Evolutionary conservation across 2,797 vertebrate genomes (phyloP), one percentile per base, ranked within the genome.

Genomic region (Tangara arthus): DNA sequence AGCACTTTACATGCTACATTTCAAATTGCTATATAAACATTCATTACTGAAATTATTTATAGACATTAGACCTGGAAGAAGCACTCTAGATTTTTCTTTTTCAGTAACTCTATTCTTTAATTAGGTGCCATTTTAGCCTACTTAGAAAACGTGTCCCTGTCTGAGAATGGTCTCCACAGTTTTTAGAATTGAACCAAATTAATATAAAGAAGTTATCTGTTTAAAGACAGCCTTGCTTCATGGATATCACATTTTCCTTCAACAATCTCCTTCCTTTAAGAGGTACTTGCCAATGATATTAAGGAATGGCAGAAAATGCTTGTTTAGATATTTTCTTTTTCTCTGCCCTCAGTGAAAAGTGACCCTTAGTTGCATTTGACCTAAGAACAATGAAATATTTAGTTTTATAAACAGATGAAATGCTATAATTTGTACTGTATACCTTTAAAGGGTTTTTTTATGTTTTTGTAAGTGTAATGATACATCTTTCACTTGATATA

Each of bases 41-140:
- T 84, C 30, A 22, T 44, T 64, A 24, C 27, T 66, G 44, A 83
- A 68, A 71, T 88, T 70, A 91, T 28, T 82, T 69, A 26, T 26
- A 85, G 34, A 35, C 55, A 65, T 80, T 63, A 69, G 35, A 55
- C 18, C 56, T 78, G 18, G n/a, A 92, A 85, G 68, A 42, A 55
- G 3, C 23, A 71, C 20, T 73, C 30, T 24, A 21, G 8, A 28
- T 21, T 35, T 64, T 52, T 27, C 30, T 42, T 50, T 76, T n/a
- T 10, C 18, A 18, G 24, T 46, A 78, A 44, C 5, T 66, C 11
- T 86, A 19, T 93, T 83, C 49, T 94, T 94, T 63, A 93, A 34
- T 72, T 85, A 95, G 26, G 15, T 82, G 49, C 32, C 39, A 73
- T 88, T 97, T 93, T 89, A 64, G 79, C 35, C 32, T 92, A 35